These are phyloP conservation scores for Nemurella pictetii DNA, from an alignment of 2,888 invertebrate species.

Conservation along the genomic window DNA sequence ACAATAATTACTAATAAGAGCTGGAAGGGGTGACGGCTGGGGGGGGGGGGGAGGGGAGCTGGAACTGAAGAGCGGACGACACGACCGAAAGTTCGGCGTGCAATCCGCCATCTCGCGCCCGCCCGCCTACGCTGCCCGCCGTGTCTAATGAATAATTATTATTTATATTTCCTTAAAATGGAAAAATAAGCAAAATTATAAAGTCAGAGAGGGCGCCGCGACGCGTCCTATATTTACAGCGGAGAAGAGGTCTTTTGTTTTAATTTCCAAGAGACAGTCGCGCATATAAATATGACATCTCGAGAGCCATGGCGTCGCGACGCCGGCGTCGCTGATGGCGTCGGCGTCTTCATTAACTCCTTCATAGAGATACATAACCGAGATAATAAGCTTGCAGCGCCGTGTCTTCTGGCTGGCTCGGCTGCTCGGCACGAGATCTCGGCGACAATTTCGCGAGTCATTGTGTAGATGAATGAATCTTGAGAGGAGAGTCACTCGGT, in stretches of 20 bases:
- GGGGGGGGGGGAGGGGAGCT: too few relatives aligned
- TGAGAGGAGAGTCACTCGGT: too few relatives aligned
- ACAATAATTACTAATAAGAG: constrained; percentile 35
- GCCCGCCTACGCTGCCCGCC: neutral
- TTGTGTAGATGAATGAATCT: neutral
- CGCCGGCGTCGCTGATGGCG: neutral
- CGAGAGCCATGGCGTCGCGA: neutral
- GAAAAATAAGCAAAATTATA: constrained; percentile 27
- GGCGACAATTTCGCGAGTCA: neutral
- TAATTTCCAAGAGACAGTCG: neutral
- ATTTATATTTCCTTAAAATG: constrained; percentile 25
- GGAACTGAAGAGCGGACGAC: constrained; percentile 1
- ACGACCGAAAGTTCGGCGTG: constrained; percentile 31
- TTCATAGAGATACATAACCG: neutral
- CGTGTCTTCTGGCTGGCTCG: neutral
- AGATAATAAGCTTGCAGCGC: neutral
- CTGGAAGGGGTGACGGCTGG: too few relatives aligned
- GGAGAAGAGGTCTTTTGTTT: constrained; percentile 10
- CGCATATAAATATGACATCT: neutral
- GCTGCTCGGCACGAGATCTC: neutral
- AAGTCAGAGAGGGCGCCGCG: constrained; percentile 20
- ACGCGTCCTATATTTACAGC: neutral
- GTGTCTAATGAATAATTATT: constrained; percentile 37
- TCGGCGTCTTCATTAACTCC: constrained; percentile 3
- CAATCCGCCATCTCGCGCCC: neutral